Evolutionary conservation across 2,888 invertebrate species (phyloP).

Genomic region (Drymonia ruficornis): DNA sequence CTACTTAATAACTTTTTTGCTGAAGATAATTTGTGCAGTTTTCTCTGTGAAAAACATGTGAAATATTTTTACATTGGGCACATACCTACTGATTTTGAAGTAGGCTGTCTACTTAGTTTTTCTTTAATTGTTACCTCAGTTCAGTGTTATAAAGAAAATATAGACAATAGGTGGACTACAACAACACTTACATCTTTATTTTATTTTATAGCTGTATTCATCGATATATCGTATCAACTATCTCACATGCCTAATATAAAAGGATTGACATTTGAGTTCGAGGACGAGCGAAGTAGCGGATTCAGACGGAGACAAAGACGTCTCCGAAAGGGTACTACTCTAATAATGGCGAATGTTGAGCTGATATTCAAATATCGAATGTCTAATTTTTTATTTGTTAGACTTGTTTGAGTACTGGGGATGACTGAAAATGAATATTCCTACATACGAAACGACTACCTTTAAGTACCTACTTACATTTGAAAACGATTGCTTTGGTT

Average conservation of each 20-base stretch:
- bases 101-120: no score
- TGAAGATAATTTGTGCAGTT: no score
- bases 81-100: no score
- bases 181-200: no score
- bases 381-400: constrained; percentile 43
- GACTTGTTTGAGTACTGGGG: constrained; percentile 24
- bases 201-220: constrained; percentile 8
- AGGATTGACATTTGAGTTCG: constrained; percentile 81
- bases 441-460: no score
- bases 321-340: constrained; percentile 58
- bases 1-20: neutral
- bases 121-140: no score
- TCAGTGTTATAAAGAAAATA: no score
- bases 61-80: no score
- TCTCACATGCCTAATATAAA: constrained; percentile 61
- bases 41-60: no score
- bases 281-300: constrained; percentile 75
- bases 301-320: constrained; percentile 75
- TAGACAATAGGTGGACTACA: no score
- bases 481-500: no score
- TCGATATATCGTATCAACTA: constrained; percentile 23
- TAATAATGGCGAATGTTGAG: constrained; percentile 71
- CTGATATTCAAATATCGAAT: constrained; percentile 61
- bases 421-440: neutral
- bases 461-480: no score